Evolutionary conservation across 1,140 invertebrate species (phyloP).

Genomic region (Atopsyche davidsoni): DNA sequence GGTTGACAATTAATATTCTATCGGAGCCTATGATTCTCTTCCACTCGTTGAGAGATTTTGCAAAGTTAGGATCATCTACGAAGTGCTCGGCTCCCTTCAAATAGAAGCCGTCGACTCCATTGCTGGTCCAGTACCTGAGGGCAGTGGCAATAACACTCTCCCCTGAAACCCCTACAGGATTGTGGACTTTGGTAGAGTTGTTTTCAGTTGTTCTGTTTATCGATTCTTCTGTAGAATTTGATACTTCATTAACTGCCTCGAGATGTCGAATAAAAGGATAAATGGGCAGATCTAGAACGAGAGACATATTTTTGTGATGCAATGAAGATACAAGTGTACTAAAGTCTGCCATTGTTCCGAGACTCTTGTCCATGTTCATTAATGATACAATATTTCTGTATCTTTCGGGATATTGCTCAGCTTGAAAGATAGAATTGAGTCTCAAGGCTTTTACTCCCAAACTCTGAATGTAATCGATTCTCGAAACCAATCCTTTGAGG

Average conservation of each 20-base stretch:
- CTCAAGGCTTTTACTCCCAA: conserved; percentile 62
- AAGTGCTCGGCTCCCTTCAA: conserved; percentile 61
- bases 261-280: conserved; percentile 50
- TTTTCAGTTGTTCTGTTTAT: conserved; percentile 6
- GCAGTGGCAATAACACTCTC: conserved; percentile 46
- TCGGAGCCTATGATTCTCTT: conserved; percentile 55
- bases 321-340: conserved; percentile 51
- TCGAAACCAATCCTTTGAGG: conserved; percentile 59
- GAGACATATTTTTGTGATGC: conserved; percentile 60
- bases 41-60: conserved; percentile 56
- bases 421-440: conserved; percentile 68
- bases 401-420: conserved; percentile 63
- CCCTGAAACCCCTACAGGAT: conserved; percentile 31
- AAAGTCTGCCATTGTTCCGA: conserved; percentile 64
- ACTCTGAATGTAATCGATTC: conserved; percentile 60
- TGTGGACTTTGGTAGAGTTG: conserved; percentile 31
- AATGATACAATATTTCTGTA: conserved; percentile 60
- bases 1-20: conserved; percentile 61
- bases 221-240: neutral
- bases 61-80: conserved; percentile 42
- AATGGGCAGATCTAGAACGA: conserved; percentile 71
- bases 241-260: conserved; percentile 5
- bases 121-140: conserved; percentile 57
- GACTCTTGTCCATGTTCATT: conserved; percentile 51
- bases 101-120: conserved; percentile 75